Percentiles rank a stretch among this genome's conserved stretches.
Conservation (phyloP, 2,888 invertebrate species). For the Tenthredo distinguenda region DNA sequence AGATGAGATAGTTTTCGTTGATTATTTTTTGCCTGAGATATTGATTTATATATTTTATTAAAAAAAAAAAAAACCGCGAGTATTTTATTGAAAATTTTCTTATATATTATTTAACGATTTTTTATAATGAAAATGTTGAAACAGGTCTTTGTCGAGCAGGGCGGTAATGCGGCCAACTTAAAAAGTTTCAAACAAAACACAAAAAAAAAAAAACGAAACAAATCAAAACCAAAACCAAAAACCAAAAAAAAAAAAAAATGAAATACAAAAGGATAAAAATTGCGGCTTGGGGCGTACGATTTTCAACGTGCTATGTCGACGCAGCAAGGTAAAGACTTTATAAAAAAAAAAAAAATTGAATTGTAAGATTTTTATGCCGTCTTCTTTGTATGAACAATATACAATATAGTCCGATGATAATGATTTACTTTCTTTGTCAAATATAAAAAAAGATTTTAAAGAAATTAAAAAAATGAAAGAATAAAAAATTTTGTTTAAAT, state of each 20-base stretch:
- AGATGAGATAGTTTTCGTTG: neutral
- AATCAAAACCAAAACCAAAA: constrained; percentile 7
- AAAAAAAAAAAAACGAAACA: constrained; percentile 33
- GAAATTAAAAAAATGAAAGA: neutral
- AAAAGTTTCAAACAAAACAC: constrained; percentile 28
- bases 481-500: neutral
- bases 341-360: neutral
- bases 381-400: constrained; percentile 24
- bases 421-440: neutral
- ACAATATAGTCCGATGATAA: neutral
- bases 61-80: neutral
- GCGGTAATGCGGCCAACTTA: constrained; percentile 51
- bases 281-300: constrained; percentile 53
- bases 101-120: constrained; percentile 32
- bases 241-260: constrained; percentile 28
- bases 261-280: constrained; percentile 50
- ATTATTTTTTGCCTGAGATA: neutral
- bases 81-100: neutral
- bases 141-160: constrained; percentile 51
- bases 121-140: constrained; percentile 30
- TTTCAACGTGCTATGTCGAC: constrained; percentile 36
- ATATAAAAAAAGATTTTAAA: neutral
- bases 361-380: constrained; percentile 35
- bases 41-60: neutral
- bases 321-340: constrained; percentile 50